These are phyloP conservation scores for Frankliniella intonsa DNA, from an alignment of 2,888 invertebrate genomes.

Conservation along the genomic window DNA sequence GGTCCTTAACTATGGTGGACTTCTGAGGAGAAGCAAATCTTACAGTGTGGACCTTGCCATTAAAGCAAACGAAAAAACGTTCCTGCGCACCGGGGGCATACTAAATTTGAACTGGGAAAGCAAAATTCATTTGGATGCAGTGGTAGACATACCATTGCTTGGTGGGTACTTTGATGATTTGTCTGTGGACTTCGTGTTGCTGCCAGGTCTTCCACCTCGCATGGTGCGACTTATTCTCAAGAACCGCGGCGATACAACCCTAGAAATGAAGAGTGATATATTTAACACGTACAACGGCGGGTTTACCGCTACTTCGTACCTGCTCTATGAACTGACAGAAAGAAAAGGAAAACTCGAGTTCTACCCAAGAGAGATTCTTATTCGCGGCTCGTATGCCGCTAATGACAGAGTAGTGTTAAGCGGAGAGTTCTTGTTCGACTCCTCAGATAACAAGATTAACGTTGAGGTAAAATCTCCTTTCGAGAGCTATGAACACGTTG, in stretches of 20 bases:
- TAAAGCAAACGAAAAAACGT: neutral
- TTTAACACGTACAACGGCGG: slow-evolving; percentile 14
- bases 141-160: neutral
- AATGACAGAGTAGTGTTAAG: neutral
- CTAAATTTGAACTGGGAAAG: neutral
- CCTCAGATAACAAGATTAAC: neutral
- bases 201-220: neutral
- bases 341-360: neutral
- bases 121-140: neutral
- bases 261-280: neutral
- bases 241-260: neutral
- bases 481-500: neutral
- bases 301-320: neutral
- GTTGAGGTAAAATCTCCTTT: neutral
- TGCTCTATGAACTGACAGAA: neutral
- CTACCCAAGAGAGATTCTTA: neutral
- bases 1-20: neutral
- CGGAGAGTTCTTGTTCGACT: slow-evolving; percentile 1
- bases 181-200: neutral
- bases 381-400: neutral
- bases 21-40: neutral
- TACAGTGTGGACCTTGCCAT: slow-evolving; percentile 6
- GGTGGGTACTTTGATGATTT: neutral
- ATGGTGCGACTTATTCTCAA: neutral
- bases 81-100: neutral